These are phyloP conservation scores for Morone saxatilis DNA, from an alignment of 2,113 vertebrate genomes.

Conservation along the genomic window DNA sequence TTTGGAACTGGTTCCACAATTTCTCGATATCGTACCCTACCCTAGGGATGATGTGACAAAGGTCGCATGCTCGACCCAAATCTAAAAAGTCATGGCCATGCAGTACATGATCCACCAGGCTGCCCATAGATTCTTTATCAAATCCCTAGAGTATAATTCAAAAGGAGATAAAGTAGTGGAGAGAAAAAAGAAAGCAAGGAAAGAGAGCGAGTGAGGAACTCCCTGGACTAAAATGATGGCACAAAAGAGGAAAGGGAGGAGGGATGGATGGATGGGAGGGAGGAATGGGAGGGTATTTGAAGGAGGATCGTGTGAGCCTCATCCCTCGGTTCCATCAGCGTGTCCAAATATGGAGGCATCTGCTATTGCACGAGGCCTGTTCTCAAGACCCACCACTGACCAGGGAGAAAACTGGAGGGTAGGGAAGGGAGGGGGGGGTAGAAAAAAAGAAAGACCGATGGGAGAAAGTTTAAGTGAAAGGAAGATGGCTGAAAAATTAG, in stretches of 20 bases:
- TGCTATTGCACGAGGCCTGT: constrained; percentile 67
- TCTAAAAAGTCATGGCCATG: neutral
- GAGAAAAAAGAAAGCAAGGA: neutral
- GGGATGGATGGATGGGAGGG: constrained; percentile 38
- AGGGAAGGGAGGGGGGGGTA: constrained; percentile 11
- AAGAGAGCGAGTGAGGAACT: constrained; percentile 43
- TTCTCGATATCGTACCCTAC: neutral
- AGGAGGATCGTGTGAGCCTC: constrained; percentile 71
- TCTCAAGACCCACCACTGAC: constrained; percentile 75
- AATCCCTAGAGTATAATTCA: constrained; percentile 26
- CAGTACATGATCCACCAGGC: neutral
- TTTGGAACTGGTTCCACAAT: neutral
- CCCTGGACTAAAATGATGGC: constrained; percentile 52
- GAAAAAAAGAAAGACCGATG: constrained; percentile 10
- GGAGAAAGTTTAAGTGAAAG: constrained; percentile 54
- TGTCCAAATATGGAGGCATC: constrained; percentile 85
- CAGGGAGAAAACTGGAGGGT: constrained; percentile 61
- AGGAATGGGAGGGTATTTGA: constrained; percentile 59
- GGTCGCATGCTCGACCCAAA: constrained; percentile 21
- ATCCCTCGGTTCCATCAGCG: constrained; percentile 72
- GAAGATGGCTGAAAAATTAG: constrained; percentile 28
- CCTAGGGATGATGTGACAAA: neutral
- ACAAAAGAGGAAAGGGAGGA: constrained; percentile 48
- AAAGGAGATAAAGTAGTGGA: constrained; percentile 2
- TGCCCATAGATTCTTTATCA: constrained; percentile 1